Evolutionary conservation across 2,888 invertebrate genomes (phyloP), one percentile per base, ranked within the genome.

Genomic region (Tuta absoluta): DNA sequence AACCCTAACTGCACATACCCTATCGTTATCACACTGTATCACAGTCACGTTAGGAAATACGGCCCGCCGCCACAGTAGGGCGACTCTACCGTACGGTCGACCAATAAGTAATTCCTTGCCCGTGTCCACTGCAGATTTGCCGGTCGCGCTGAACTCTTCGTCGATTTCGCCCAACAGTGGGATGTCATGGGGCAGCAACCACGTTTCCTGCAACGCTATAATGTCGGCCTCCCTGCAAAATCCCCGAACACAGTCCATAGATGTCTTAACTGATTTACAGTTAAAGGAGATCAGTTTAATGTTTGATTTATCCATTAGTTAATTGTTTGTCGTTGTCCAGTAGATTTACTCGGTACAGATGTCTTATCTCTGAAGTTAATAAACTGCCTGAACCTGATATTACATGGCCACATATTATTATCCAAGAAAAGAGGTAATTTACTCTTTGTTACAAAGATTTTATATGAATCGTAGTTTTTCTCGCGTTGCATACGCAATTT

Each of bases 351-450:
- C 12, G 5, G 41, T 12, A 12, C 41, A 12, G 2, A 2, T 10
- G 2, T 2, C 12, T 8, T 12, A 8, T 51, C 12, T 17, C 19
- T 19, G 19, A 51, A 23, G n/a, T 12, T 38, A 14, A 57, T 33
- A 33, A 65, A 65, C 0, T 51, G 62, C 28, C 65, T 41, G 12
- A 24, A 65, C 7, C 33, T 58, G 1, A 65, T 12, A 14, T 59
- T 62, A 23, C 19, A 19, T 0, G 65, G 65, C 62, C 65, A 63
- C 19, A 65, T 14, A 3, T 28, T 17, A 10, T 62, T 62, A 28
- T 59, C 37, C 8, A 65, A 3, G 19, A 51, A 62, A 17, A 59
- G 10, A 45, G 53, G 21, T 5, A n/a, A n/a, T n/a, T n/a, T n/a
- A n/a, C n/a, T n/a, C n/a, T n/a, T n/a, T n/a, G n/a, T n/a, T n/a